A percentile compares a stretch with the other conserved stretches of the same genome.
Evolutionary conservation across 2,113 vertebrate species (phyloP).

Genomic region (Mystacornis crossleyi): DNA sequence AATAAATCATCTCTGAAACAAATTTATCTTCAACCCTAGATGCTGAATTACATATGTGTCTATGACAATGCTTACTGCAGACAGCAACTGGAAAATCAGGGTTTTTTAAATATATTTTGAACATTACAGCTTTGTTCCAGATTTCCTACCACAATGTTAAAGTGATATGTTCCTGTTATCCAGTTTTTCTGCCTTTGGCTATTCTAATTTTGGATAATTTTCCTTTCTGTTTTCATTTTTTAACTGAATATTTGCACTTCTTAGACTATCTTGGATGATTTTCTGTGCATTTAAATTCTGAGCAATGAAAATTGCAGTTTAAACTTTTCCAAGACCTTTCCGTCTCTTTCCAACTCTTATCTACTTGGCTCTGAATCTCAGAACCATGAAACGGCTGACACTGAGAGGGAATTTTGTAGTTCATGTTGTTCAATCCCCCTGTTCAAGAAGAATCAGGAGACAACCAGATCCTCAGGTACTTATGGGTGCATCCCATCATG

Average conservation of each 20-base stretch:
- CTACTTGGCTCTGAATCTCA: neutral
- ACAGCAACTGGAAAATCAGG: neutral
- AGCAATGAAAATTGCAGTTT: neutral
- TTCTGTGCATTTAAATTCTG: neutral
- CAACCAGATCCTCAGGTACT: neutral
- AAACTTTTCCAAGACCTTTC: neutral
- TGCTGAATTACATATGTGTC: neutral
- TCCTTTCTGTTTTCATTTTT: neutral
- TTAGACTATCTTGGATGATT: neutral
- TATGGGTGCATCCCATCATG: no score
- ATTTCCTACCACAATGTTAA: neutral
- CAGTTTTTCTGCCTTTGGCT: neutral
- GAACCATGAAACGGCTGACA: neutral
- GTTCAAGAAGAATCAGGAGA: neutral
- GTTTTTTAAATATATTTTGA: accelerated
- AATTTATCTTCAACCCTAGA: neutral
- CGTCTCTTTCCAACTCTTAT: neutral
- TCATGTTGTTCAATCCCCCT: neutral
- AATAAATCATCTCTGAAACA: neutral
- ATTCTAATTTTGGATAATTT: neutral
- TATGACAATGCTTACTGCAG: neutral
- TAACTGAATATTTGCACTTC: neutral
- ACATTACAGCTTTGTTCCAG: neutral
- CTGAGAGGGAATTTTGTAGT: neutral
- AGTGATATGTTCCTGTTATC: neutral